Percentiles rank a stretch among this genome's conserved stretches.
Evolutionary conservation across 2,888 invertebrate species (phyloP).

Genomic region (Drosophila nigricruria): DNA sequence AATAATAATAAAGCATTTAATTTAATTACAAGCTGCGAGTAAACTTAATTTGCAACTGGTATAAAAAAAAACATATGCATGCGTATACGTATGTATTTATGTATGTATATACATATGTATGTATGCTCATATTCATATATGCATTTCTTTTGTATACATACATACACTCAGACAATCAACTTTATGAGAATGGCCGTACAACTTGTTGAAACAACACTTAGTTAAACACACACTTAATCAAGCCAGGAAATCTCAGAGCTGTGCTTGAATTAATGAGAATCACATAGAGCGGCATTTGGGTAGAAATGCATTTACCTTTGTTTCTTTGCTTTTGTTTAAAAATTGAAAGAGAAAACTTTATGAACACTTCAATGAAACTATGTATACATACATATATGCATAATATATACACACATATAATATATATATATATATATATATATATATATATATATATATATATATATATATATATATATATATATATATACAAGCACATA

Average conservation of each 20-base stretch:
- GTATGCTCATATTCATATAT: neutral
- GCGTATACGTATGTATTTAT: too few relatives aligned
- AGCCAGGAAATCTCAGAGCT: conserved; percentile 3
- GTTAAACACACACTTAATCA: neutral
- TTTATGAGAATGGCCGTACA: neutral
- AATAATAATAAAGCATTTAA: neutral
- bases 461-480: neutral
- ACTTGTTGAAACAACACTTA: conserved; percentile 1
- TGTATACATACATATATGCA: neutral
- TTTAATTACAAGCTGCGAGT: conserved; percentile 1
- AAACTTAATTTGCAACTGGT: neutral
- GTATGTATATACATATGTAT: too few relatives aligned
- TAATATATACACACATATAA: neutral
- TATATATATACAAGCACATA: neutral
- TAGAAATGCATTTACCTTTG: neutral
- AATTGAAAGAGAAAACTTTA: neutral
- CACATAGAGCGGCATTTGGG: neutral
- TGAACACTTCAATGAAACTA: neutral
- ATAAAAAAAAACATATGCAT: neutral
- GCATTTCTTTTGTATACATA: neutral
- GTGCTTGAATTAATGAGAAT: conserved; percentile 2
- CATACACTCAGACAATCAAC: neutral
- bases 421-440: neutral
- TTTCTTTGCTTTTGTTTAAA: neutral
- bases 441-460: neutral